phyloP scores from a whole-genome alignment of 1,140 invertebrate genomes.

The Drosophila paulistorum region DNA sequence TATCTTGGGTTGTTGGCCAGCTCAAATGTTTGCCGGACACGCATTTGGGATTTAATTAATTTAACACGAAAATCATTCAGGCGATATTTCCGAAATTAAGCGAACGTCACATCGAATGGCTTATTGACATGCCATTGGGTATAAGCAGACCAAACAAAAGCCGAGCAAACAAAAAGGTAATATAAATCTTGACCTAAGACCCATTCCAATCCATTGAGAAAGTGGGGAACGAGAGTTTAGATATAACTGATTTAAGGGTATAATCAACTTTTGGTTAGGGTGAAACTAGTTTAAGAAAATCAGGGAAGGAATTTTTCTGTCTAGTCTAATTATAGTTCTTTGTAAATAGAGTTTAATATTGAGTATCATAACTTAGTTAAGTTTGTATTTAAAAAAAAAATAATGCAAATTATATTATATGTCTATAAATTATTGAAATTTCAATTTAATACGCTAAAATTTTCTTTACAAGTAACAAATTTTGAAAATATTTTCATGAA shows the following conservation, averaged over 20 bases:
- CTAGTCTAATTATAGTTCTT: too few species aligned
- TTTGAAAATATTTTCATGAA: neutral
- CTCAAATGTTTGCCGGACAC: conserved; percentile 66
- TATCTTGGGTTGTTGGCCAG: conserved; percentile 37
- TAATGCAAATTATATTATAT: too few species aligned
- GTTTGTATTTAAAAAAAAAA: too few species aligned
- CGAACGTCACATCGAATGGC: conserved; percentile 58
- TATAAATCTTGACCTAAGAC: conserved; percentile 45
- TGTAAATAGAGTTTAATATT: too few species aligned
- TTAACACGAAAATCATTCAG: conserved; percentile 77
- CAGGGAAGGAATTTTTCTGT: neutral
- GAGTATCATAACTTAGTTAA: too few species aligned
- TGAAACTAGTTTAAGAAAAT: neutral
- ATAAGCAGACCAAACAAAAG: conserved; percentile 14
- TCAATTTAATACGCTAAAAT: too few species aligned
- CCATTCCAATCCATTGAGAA: neutral
- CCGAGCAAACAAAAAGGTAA: conserved; percentile 27
- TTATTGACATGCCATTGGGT: conserved; percentile 66
- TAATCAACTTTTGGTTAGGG: neutral
- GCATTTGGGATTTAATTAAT: conserved; percentile 75
- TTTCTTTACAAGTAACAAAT: neutral
- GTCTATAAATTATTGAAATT: too few species aligned
- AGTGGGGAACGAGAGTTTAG: neutral
- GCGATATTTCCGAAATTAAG: conserved; percentile 70
- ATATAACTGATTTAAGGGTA: neutral